Conservation (phyloP, 2,888 invertebrate species). For the Luperina nickerlii region DNA sequence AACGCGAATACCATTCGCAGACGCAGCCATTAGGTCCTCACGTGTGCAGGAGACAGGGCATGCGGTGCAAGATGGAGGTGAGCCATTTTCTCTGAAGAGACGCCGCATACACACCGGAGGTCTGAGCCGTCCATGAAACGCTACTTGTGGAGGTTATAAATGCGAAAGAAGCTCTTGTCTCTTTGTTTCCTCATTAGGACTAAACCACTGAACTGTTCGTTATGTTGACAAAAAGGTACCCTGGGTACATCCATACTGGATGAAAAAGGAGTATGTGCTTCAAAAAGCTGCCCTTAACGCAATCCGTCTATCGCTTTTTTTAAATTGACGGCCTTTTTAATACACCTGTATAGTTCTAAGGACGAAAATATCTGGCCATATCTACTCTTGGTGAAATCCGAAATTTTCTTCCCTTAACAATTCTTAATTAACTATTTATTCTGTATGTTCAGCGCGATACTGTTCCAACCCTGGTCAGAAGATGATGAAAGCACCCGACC, state of each 20-base stretch:
- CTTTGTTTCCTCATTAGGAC: not conserved
- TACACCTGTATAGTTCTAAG: not conserved
- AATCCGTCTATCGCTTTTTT: too few relatives aligned
- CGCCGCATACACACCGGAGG: too few relatives aligned
- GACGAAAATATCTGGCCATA: not conserved
- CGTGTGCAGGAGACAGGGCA: too few relatives aligned
- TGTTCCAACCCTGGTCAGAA: slow-evolving; percentile 61
- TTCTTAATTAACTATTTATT: not conserved
- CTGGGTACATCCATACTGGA: not conserved
- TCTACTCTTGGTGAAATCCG: not conserved
- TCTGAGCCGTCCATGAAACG: too few relatives aligned
- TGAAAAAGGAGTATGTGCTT: not conserved
- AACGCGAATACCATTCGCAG: too few relatives aligned
- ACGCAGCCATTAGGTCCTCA: too few relatives aligned
- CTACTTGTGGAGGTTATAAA: too few relatives aligned
- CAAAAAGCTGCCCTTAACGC: too few relatives aligned
- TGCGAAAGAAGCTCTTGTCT: too few relatives aligned
- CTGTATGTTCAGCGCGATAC: slow-evolving; percentile 64
- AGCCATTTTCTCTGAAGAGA: too few relatives aligned
- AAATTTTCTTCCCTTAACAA: not conserved
- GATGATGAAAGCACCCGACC: slow-evolving; percentile 2
- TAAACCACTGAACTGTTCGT: not conserved
- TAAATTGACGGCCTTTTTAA: not conserved
- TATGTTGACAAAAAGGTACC: not conserved
- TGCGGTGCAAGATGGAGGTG: too few relatives aligned